Conservation (phyloP, 2,888 invertebrate species). For the Leptopterna dolabrata region DNA sequence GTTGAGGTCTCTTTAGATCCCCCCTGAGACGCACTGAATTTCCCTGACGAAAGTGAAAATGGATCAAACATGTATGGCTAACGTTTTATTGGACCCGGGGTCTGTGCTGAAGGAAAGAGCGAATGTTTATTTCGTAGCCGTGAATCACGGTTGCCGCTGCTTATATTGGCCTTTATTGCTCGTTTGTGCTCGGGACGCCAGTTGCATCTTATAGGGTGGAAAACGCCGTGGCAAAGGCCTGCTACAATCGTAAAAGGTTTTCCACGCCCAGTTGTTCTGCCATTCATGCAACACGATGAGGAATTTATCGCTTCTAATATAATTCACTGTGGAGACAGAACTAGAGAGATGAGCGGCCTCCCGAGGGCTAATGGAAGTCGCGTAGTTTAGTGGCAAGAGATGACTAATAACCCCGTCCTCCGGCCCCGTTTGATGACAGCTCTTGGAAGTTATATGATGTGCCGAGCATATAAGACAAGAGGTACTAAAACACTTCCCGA, state of each 20-base stretch:
- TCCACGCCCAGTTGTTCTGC: slow-evolving; percentile 2
- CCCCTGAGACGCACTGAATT: slow-evolving; percentile 30
- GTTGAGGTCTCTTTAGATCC: background rate
- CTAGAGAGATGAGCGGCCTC: background rate
- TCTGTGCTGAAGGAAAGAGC: background rate
- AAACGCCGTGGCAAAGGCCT: background rate
- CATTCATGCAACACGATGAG: slow-evolving; percentile 44
- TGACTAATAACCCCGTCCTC: slow-evolving; percentile 29
- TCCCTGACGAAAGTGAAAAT: slow-evolving; percentile 42
- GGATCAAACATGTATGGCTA: slow-evolving; percentile 53
- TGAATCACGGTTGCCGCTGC: slow-evolving; percentile 46
- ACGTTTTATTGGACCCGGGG: slow-evolving; percentile 31
- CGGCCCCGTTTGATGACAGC: slow-evolving; percentile 27
- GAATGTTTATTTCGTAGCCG: slow-evolving; percentile 41
- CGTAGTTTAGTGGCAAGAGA: slow-evolving; percentile 21
- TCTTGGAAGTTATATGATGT: slow-evolving; percentile 20
- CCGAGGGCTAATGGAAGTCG: slow-evolving; percentile 31
- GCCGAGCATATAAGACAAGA: slow-evolving; percentile 14
- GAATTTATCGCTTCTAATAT: slow-evolving; percentile 47
- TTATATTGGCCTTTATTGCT: slow-evolving; percentile 54
- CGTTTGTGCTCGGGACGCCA: slow-evolving; percentile 31
- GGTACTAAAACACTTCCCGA: slow-evolving; percentile 21
- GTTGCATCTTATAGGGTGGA: slow-evolving; percentile 32
- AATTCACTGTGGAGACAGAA: slow-evolving; percentile 4
- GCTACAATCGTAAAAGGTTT: slow-evolving; percentile 20